Conservation (phyloP, 2,113 vertebrate genomes). For the Strigops habroptila region DNA sequence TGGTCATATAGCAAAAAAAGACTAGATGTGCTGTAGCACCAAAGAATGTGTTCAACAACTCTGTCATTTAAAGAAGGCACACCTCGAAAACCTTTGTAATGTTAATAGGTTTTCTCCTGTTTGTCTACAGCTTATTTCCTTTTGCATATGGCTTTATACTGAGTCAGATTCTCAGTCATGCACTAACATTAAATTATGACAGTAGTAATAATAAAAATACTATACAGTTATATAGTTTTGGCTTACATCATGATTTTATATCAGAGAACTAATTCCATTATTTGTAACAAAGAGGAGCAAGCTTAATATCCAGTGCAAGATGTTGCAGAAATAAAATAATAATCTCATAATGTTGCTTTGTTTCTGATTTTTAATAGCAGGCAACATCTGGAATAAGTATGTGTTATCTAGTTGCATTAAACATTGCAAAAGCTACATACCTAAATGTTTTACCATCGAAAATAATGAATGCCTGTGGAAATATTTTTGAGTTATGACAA, state of each 20-base stretch:
- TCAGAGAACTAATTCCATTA: neutral
- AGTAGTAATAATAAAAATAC: neutral
- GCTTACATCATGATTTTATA: neutral
- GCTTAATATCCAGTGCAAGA: neutral
- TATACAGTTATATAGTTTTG: neutral
- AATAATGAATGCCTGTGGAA: conserved; percentile 52
- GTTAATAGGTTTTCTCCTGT: neutral
- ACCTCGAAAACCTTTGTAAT: neutral
- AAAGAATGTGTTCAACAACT: neutral
- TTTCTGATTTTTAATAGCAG: conserved; percentile 22
- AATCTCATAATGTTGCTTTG: neutral
- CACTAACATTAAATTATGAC: neutral
- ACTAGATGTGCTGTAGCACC: neutral
- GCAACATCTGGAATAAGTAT: conserved; percentile 69
- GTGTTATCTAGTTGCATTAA: conserved; percentile 49
- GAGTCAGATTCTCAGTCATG: neutral
- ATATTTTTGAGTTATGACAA: conserved; percentile 43
- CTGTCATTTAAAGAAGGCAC: neutral
- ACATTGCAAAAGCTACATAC: conserved; percentile 12
- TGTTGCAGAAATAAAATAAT: neutral
- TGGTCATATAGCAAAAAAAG: neutral
- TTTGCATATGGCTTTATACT: neutral
- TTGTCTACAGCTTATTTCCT: neutral
- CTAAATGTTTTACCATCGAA: conserved; percentile 29
- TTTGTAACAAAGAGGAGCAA: neutral